Evolutionary conservation across 2,888 invertebrate species (phyloP).

Genomic region (Dasypolia templi): DNA sequence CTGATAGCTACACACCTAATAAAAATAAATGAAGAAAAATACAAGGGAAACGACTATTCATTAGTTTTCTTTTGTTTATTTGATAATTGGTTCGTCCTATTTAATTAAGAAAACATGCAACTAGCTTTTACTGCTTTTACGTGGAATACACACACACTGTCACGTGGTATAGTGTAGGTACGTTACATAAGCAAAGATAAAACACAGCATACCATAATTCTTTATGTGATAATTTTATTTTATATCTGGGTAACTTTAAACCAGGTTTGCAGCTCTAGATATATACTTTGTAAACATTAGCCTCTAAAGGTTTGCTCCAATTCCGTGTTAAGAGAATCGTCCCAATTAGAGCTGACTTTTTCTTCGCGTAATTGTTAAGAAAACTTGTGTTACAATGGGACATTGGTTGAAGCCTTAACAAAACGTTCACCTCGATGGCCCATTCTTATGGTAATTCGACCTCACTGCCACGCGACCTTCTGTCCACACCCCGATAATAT

Average conservation of each 20-base stretch:
- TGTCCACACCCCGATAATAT: slow-evolving; percentile 89
- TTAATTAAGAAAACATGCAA: slow-evolving; percentile 6
- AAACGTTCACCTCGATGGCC: slow-evolving; percentile 86
- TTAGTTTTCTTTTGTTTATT: slow-evolving; percentile 47
- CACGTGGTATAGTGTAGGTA: not conserved
- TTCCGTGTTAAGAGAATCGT: slow-evolving; percentile 61
- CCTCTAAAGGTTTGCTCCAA: slow-evolving; percentile 56
- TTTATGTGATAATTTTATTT: slow-evolving; percentile 24
- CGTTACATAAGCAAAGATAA: not conserved
- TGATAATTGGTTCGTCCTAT: slow-evolving; percentile 32
- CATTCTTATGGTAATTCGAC: slow-evolving; percentile 88
- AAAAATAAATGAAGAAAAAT: slow-evolving; percentile 72
- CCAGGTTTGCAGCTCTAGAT: slow-evolving; percentile 37
- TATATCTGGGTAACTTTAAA: slow-evolving; percentile 39
- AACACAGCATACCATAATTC: slow-evolving; percentile 14
- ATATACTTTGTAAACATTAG: slow-evolving; percentile 52
- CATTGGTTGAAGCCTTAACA: slow-evolving; percentile 82
- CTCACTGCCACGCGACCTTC: slow-evolving; percentile 87
- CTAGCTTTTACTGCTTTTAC: not conserved
- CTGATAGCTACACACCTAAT: slow-evolving; percentile 75
- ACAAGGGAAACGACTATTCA: slow-evolving; percentile 36
- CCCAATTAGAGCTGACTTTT: slow-evolving; percentile 67
- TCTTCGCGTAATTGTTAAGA: slow-evolving; percentile 77
- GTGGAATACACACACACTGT: not conserved
- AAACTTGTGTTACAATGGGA: slow-evolving; percentile 80